Evolutionary conservation across 2,888 invertebrate species (phyloP), one percentile per base, ranked within the genome.

Genomic region (Luperina testacea): DNA sequence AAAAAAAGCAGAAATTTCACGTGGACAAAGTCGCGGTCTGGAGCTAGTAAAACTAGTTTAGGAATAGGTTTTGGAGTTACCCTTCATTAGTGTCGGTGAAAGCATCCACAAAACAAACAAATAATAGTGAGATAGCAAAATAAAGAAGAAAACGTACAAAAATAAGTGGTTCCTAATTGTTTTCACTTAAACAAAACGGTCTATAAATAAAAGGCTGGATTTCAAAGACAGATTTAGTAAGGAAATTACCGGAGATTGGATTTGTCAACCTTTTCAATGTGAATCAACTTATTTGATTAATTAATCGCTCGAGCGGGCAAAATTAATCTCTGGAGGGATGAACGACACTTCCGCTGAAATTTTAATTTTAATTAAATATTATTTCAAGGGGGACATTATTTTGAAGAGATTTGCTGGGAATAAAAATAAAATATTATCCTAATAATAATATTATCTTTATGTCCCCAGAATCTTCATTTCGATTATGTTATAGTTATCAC

Each of bases 211-310:
- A 65, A 42, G 3, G 27, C 4, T 20, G 45, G 20, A 57, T 48
- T 65, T 3, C 17, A 42, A 48, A 78, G 57, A 59, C 67, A 61
- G 20, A 63, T 65, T 81, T 20, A 59, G 27, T 42, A 70, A 72
- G 64, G 57, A 70, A 72, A 80, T 80, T 51, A 83, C 65, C 59
- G 71, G 65, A 42, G 32, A 73, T 85, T 48, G 71, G 57, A 85
- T 85, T 83, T 85, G 72, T 85, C 63, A 81, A 76, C 65, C 73
- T 73, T 85, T 72, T 64, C 72, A 77, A 71, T 77, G 68, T 53
- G 53, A 85, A 42, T 77, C 42, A 78, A 84, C n/a, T 75, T 70
- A 81, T 82, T 83, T 83, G 77, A 82, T 85, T 85, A 82, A 83
- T 83, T 85, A 77, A 61, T 72, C 51, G 68, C 69, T 73, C 57